Conservation (phyloP, 2,113 vertebrate species). For the Hemibagrus wyckioides region DNA sequence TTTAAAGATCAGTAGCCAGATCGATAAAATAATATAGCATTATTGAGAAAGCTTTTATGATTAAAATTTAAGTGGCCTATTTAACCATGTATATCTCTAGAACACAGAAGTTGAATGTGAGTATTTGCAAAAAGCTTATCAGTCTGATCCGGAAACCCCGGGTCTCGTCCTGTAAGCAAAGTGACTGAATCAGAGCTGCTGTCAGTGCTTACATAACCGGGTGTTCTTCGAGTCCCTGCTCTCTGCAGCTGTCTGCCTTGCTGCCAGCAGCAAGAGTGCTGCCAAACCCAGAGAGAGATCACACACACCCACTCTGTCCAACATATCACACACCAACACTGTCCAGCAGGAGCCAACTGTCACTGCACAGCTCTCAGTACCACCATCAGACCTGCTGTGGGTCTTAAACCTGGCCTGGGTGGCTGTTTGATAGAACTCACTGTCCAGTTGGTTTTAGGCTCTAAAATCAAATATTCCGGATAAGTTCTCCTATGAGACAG, state of each 20-base stretch:
- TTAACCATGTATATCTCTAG: background rate
- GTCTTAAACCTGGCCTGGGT: background rate
- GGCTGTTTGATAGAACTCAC: background rate
- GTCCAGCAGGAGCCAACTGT: constrained; percentile 49
- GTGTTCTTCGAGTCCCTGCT: constrained; percentile 39
- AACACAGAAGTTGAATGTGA: background rate
- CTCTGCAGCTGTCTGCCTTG: constrained; percentile 53
- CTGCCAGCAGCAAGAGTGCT: constrained; percentile 52
- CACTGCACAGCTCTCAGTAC: constrained; percentile 31
- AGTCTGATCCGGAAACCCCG: background rate
- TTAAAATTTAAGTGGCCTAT: background rate
- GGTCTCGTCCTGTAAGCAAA: constrained; percentile 14
- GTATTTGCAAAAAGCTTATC: constrained; percentile 23
- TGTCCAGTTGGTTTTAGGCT: background rate
- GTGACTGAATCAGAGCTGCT: constrained; percentile 40
- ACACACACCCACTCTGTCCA: constrained; percentile 38
- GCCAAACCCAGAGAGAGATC: constrained; percentile 47
- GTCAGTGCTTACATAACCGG: constrained; percentile 50
- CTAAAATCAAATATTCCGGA: constrained; percentile 13
- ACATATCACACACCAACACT: constrained; percentile 36
- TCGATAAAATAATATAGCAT: background rate
- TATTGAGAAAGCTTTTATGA: background rate
- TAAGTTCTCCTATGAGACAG: background rate
- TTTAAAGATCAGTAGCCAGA: background rate
- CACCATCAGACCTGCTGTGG: constrained; percentile 28